A percentile compares a stretch with the other conserved stretches of the same genome.
Conservation (phyloP, 2,888 invertebrate species). For the Sinodicranocentrus sp. region DNA sequence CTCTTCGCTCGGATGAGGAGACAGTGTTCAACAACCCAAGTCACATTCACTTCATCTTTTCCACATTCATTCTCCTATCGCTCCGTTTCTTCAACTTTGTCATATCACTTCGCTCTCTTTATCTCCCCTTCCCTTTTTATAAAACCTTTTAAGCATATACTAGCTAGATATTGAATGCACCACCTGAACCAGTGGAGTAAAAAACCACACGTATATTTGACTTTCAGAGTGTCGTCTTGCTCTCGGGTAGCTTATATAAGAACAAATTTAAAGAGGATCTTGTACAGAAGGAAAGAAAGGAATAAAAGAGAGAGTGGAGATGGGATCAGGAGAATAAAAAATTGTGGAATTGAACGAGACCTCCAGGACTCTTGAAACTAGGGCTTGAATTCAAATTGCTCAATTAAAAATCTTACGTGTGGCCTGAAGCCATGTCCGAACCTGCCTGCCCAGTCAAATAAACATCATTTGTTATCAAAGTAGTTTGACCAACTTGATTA, state of each 20-base stretch:
- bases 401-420: conserved; percentile 77
- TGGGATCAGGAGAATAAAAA: conserved; percentile 59
- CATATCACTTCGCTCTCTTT: neutral
- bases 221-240: too few species aligned
- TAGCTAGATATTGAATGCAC: too few species aligned
- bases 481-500: conserved; percentile 75
- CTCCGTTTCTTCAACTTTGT: conserved; percentile 12
- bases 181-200: too few species aligned
- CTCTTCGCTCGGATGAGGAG: conserved; percentile 24
- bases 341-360: conserved; percentile 68
- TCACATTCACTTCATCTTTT: conserved; percentile 20
- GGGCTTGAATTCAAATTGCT: conserved; percentile 77
- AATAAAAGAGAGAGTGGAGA: conserved; percentile 50
- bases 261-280: conserved; percentile 60
- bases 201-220: too few species aligned
- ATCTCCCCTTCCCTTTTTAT: neutral
- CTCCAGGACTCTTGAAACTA: conserved; percentile 74
- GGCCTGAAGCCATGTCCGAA: conserved; percentile 76
- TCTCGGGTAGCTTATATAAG: conserved; percentile 8
- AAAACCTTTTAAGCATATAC: neutral
- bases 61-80: conserved; percentile 30
- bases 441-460: conserved; percentile 75
- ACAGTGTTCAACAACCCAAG: conserved; percentile 32
- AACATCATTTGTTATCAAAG: conserved; percentile 77
- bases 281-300: conserved; percentile 61